Evolutionary conservation across 1,140 invertebrate genomes (phyloP).

Genomic region (Rhopalosiphum maidis): DNA sequence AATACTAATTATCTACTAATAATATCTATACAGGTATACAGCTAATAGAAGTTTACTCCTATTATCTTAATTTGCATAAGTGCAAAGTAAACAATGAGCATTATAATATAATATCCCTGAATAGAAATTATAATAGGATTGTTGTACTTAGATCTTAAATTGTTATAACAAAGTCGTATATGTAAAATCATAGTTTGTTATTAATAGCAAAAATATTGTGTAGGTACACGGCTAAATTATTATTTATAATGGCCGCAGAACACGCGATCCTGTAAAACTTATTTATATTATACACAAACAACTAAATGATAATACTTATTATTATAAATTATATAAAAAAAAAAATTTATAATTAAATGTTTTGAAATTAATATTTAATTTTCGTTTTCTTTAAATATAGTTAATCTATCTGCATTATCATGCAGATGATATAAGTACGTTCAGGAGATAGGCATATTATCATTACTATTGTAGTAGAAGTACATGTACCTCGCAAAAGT

Average conservation of each 20-base stretch:
- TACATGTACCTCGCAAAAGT: too few species aligned
- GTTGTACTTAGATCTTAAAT: neutral
- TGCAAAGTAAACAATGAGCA: neutral
- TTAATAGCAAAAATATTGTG: neutral
- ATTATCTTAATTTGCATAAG: neutral
- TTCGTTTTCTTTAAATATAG: neutral
- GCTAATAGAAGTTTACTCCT: neutral
- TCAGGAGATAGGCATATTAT: neutral
- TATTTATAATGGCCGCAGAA: neutral
- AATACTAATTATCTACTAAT: neutral
- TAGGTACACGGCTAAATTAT: neutral
- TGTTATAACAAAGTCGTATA: neutral
- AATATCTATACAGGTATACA: neutral
- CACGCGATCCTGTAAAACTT: conserved; percentile 15
- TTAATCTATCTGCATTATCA: neutral
- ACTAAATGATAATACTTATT: neutral
- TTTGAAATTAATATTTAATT: neutral
- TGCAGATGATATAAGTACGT: neutral
- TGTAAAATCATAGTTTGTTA: conserved; percentile 24
- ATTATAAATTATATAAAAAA: neutral
- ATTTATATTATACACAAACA: neutral
- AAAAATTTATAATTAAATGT: neutral
- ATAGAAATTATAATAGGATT: neutral
- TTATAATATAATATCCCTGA: neutral
- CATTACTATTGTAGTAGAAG: neutral